These are phyloP conservation scores for Eurystomus glaucurus DNA, from an alignment of 2,797 vertebrate genomes.

Conservation along the genomic window DNA sequence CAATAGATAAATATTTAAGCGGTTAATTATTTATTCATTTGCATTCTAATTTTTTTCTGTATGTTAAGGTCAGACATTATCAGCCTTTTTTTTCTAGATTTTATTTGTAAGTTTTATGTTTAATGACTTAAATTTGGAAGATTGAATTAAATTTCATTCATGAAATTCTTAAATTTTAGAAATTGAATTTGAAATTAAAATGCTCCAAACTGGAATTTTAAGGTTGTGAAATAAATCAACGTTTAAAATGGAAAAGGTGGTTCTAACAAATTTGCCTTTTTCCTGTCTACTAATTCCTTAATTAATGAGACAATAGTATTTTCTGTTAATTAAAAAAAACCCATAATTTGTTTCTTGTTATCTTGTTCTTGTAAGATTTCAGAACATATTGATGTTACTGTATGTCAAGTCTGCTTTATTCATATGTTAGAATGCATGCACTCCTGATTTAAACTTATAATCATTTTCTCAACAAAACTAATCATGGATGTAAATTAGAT, in stretches of 20 bases:
- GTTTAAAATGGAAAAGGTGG: background rate
- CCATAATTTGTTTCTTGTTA: background rate
- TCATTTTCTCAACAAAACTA: background rate
- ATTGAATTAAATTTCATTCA: too few species aligned
- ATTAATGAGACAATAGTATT: background rate
- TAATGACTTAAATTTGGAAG: background rate
- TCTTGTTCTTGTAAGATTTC: background rate
- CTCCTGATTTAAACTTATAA: background rate
- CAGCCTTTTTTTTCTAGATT: background rate
- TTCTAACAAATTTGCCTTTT: background rate
- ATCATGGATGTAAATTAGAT: background rate
- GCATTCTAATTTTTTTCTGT: background rate
- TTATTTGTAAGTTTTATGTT: background rate
- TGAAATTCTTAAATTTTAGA: background rate
- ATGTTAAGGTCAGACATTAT: background rate
- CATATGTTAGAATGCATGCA: background rate
- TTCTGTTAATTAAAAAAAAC: background rate
- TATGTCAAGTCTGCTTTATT: background rate
- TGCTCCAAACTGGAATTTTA: background rate
- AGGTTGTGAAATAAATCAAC: background rate
- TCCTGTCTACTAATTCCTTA: background rate
- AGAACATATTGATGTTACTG: background rate
- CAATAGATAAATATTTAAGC: background rate
- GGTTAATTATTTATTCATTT: background rate
- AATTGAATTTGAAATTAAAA: background rate